These are phyloP conservation scores for Typhlichthys subterraneus DNA, from an alignment of 2,797 vertebrate genomes.

Conservation along the genomic window DNA sequence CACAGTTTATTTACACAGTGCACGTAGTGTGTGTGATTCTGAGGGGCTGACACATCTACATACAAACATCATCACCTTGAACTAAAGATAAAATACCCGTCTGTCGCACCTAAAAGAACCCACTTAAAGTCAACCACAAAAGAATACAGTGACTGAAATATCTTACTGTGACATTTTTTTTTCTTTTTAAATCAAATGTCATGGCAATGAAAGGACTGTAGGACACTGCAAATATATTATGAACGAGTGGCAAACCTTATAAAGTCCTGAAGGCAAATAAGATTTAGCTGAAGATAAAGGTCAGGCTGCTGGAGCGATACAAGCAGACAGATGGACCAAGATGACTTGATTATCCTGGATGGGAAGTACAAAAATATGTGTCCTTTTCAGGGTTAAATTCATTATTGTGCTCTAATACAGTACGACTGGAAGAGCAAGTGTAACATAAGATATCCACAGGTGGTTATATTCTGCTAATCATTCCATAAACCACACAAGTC, in stretches of 20 bases:
- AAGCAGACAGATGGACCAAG: slow-evolving; percentile 61
- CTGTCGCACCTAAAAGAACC: slow-evolving; percentile 45
- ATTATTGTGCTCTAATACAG: slow-evolving; percentile 47
- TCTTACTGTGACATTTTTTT: slow-evolving; percentile 50
- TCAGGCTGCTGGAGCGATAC: slow-evolving; percentile 63
- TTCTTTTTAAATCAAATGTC: slow-evolving; percentile 69
- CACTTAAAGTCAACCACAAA: slow-evolving; percentile 53
- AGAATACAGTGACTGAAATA: slow-evolving; percentile 57
- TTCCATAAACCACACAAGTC: too few species aligned
- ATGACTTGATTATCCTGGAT: slow-evolving; percentile 75
- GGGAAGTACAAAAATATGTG: slow-evolving; percentile 63
- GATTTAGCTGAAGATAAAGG: slow-evolving; percentile 75
- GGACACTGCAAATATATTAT: slow-evolving; percentile 70
- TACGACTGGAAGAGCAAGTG: slow-evolving; percentile 23
- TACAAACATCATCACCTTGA: slow-evolving; percentile 49
- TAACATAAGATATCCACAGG: slow-evolving; percentile 19
- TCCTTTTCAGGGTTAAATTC: slow-evolving; percentile 61
- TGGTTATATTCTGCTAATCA: background rate
- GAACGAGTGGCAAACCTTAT: slow-evolving; percentile 66
- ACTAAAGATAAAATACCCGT: slow-evolving; percentile 37
- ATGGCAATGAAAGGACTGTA: slow-evolving; percentile 70
- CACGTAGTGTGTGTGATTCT: slow-evolving; percentile 29
- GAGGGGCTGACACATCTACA: slow-evolving; percentile 34
- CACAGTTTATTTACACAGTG: background rate
- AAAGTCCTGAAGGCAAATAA: slow-evolving; percentile 73